Base-by-base conservation (phyloP, 2,113 vertebrate genomes). In the Sminthopsis crassicaudata region DNA sequence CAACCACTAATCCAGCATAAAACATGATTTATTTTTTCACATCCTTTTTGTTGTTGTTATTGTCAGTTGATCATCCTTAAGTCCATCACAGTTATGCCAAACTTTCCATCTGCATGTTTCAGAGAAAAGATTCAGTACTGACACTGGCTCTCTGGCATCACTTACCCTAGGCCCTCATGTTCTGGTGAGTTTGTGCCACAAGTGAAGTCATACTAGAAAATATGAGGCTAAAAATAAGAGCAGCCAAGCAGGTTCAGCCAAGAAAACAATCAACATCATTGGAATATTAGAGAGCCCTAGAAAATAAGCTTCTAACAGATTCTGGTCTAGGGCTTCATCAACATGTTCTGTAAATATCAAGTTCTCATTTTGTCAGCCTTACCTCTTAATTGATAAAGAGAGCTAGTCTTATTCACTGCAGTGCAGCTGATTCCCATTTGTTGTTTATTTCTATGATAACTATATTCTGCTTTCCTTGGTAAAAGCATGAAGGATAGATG, bases 61-160 rank as follows among this genome's bases (percentile, higher is more conserved):
- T 93, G 91, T 42, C 95, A 30, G 22, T 92, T 95, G 95, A 91
- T 94, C 94, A 96, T 95, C 91, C 24, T 97, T 92, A 95, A 95
- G 48, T 27, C 95, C 67, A 94, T 93, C 48, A 91, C 60, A 57
- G 46, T 50, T 36, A 27, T 94, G 95, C 91, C 92, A 96, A 93
- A 55, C 91, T 27, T 53, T 97, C 46, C 51, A 67, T 91, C 92
- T 95, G 14, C 54, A 91, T 91, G 30, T 95, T 94, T 53, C 67
- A 93, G 60, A 90, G 91, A 42, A 94, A 96, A 36, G 91, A 46
- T 95, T 36, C 94, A 53, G 92, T 91, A 89, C 0, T 0, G 26
- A 9, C 94, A 90, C 2, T 25, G 88, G 90, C 90, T 84, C 95
- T 50, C 91, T 98, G 94, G n/a, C 42, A 89, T 54, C 42, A 55